Conservation (phyloP, 2,113 vertebrate species). For the Oenanthe oenanthe region DNA sequence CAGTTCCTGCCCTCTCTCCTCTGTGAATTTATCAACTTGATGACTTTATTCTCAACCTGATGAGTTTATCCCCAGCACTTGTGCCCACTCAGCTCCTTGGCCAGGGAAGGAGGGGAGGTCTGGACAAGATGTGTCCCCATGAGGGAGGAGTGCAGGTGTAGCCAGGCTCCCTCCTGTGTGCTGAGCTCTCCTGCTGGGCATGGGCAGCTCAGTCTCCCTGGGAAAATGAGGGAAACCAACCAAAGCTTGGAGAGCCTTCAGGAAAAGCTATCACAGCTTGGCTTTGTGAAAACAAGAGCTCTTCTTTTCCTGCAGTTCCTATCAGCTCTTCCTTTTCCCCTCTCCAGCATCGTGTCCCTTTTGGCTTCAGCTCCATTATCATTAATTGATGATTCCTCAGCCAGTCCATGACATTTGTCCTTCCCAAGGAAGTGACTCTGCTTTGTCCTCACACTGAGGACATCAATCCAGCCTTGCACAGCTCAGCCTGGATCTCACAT, state of each 20-base stretch:
- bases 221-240: neutral
- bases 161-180: accelerated
- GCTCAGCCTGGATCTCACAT: neutral
- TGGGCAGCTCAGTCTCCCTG: neutral
- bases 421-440: neutral
- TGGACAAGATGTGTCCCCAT: accelerated
- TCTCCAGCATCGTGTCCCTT: accelerated
- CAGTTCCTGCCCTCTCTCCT: accelerated
- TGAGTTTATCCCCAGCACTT: neutral
- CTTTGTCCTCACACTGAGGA: neutral
- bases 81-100: neutral
- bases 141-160: neutral
- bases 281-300: neutral
- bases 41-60: neutral
- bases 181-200: neutral
- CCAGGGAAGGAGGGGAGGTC: neutral
- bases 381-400: neutral
- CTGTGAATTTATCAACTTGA: neutral
- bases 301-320: neutral
- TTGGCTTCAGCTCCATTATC: neutral
- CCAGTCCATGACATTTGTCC: neutral
- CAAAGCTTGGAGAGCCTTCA: neutral
- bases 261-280: neutral
- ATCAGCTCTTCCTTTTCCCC: neutral
- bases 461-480: neutral